Percentiles rank a stretch among this genome's conserved stretches.
phyloP scores from a whole-genome alignment of 1,140 invertebrate genomes.

The Rhynchophorus ferrugineus region DNA sequence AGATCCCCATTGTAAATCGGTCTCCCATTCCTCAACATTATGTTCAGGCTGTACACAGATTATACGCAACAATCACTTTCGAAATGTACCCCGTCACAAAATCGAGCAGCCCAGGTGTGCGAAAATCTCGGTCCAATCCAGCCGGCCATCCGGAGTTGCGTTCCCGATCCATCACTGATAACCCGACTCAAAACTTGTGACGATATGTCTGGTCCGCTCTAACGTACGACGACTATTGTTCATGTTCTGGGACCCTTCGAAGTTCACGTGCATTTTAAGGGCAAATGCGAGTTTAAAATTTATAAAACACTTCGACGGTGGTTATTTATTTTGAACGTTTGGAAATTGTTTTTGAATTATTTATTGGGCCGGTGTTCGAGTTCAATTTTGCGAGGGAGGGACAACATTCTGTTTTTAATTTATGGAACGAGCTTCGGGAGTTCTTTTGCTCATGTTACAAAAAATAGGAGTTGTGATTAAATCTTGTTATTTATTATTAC shows the following conservation, averaged over 20 bases:
- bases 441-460: too few species aligned
- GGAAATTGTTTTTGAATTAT: slow-evolving; percentile 2
- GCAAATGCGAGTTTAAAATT: slow-evolving; percentile 18
- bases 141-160: slow-evolving; percentile 5
- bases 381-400: too few species aligned
- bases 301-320: slow-evolving; percentile 14
- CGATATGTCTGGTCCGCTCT: slow-evolving; percentile 6
- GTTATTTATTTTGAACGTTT: neutral
- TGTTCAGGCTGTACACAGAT: slow-evolving; percentile 15
- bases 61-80: slow-evolving; percentile 25
- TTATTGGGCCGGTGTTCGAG: neutral
- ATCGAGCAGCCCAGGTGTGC: slow-evolving; percentile 23
- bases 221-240: slow-evolving; percentile 18
- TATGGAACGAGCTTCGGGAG: too few species aligned
- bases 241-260: slow-evolving; percentile 18
- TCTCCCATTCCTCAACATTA: slow-evolving; percentile 10
- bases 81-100: slow-evolving; percentile 16
- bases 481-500: too few species aligned
- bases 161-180: neutral
- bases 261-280: slow-evolving; percentile 19
- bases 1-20: slow-evolving; percentile 5
- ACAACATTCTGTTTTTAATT: too few species aligned
- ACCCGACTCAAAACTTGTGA: too few species aligned
- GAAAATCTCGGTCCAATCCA: slow-evolving; percentile 23
- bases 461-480: too few species aligned